Evolutionary conservation across 2,888 invertebrate genomes (phyloP), one percentile per base, ranked within the genome.

Genomic region (Diarsia brunnea): DNA sequence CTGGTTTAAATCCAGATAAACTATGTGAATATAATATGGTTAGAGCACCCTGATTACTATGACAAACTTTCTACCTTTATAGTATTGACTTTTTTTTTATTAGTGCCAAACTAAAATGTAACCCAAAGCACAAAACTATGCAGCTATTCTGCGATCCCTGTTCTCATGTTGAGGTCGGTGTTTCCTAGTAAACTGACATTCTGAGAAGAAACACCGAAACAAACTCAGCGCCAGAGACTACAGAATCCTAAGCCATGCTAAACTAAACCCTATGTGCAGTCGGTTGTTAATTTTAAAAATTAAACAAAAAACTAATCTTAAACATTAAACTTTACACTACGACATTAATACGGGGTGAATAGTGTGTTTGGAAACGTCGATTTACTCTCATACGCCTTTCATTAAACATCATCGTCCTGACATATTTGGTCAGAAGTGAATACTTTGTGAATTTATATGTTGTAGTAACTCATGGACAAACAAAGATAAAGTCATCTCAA

Each of bases 181-280:
- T 55, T 75, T 78, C 75, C 19, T 78, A 55, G 55, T 21, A 66
- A 47, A 66, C 55, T 78, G 67, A 47, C 53, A 12, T n/a, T 47
- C 21, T 78, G 74, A 66, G 74, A 78, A 75, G 74, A 78, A 74
- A 45, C 53, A 67, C 55, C 24, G 47, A 78, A 75, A 75, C 74
- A 78, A 75, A 78, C 66, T 78, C 78, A 74, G 66, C 38, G 45
- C 78, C 67, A 66, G 38, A 31, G 38, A 31, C 10, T 7, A n/a
- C 4, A 31, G 1, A 70, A 69, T 31, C 10, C 27, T 38, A 58
- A 60, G 49, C 19, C 14, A 75, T 12, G 16, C 7, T 38, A 0
- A 38, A 38, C 45, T 38, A 75, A 24, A 14, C 47, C 16, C 49
- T 51, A 73, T 11, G 19, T 38, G 16, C 66, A 76, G 64, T 61